phyloP scores from a whole-genome alignment of 2,113 vertebrate species.

The Indicator indicator region DNA sequence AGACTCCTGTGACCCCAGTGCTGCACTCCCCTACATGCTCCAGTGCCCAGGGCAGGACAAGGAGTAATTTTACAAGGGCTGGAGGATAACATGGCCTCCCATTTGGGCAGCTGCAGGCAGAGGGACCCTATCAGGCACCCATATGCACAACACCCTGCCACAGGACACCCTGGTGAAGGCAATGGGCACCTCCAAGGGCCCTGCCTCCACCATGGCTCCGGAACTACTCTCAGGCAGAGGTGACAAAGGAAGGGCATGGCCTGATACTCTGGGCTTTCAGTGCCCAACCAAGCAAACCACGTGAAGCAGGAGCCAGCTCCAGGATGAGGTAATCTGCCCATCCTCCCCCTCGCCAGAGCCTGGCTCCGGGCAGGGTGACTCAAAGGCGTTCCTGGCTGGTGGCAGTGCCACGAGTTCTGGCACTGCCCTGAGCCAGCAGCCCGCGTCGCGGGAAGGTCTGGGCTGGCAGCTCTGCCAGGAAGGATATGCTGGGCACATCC shows the following conservation, averaged over 20 bases:
- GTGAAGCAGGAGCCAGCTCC: background rate
- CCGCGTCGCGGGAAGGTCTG: accelerated
- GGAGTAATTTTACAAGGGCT: background rate
- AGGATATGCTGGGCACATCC: background rate
- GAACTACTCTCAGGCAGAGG: background rate
- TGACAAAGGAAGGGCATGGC: background rate
- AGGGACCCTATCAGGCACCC: background rate
- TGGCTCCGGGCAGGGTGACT: constrained; percentile 48
- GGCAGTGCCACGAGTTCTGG: constrained; percentile 15
- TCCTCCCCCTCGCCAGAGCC: background rate
- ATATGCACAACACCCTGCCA: accelerated
- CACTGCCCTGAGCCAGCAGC: constrained; percentile 21
- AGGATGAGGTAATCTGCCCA: constrained; percentile 57
- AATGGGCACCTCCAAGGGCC: background rate
- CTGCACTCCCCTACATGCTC: accelerated
- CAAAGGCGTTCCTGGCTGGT: constrained; percentile 39
- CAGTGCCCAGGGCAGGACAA: accelerated
- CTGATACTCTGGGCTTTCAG: background rate
- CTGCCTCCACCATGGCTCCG: background rate
- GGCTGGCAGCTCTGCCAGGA: background rate
- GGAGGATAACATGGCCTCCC: accelerated
- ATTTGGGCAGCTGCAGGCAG: accelerated
- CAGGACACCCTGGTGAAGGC: background rate
- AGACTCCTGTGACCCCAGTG: accelerated
- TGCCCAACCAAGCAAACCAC: background rate